Conservation (phyloP, 2,797 vertebrate species). For the Notamacropus eugenii region DNA sequence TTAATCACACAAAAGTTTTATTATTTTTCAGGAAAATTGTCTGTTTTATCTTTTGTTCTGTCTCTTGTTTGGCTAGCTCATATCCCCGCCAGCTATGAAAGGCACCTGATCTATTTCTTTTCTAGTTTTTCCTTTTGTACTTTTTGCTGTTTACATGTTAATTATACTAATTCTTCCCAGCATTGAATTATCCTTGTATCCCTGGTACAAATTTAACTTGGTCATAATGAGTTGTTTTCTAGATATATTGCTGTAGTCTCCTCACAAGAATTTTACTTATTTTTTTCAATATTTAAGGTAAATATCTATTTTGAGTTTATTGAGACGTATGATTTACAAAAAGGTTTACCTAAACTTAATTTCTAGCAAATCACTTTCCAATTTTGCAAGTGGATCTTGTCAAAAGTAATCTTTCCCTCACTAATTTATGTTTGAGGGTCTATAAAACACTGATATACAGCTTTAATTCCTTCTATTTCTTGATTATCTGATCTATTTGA, state of each 20-base stretch:
- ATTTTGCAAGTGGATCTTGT: background rate
- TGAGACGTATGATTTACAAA: background rate
- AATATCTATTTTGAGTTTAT: background rate
- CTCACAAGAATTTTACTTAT: background rate
- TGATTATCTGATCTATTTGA: background rate
- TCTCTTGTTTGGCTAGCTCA: background rate
- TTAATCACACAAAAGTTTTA: background rate
- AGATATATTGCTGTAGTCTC: background rate
- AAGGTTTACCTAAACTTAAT: background rate
- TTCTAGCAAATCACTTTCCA: background rate
- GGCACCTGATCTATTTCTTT: background rate
- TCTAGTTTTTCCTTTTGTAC: background rate
- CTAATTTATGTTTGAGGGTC: background rate
- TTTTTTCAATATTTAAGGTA: background rate
- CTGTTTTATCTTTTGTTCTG: background rate
- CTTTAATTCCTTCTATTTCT: background rate
- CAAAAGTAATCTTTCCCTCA: background rate
- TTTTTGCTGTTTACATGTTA: background rate
- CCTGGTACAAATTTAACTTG: background rate
- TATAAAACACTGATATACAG: background rate
- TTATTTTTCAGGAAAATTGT: background rate
- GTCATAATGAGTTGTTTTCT: background rate
- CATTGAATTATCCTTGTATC: background rate
- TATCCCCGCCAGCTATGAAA: background rate
- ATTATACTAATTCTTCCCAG: background rate